A percentile compares a stretch with the other conserved stretches of the same genome.
Conservation (phyloP, 2,888 invertebrate species). For the Julus scandinavius region DNA sequence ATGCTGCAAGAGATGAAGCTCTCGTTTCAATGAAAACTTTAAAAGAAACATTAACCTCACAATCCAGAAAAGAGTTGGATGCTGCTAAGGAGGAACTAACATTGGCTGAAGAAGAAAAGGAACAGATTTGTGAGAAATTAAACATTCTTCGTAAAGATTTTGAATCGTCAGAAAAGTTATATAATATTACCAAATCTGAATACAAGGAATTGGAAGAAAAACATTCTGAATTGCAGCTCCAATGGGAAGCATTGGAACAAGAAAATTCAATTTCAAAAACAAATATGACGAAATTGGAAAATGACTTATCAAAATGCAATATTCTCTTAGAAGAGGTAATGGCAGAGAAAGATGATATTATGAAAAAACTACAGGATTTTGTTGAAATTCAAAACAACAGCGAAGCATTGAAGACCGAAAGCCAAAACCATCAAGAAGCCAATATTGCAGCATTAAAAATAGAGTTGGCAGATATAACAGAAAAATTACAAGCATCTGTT, state of each 20-base stretch:
- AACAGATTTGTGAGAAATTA: neutral
- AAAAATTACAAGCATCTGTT: neutral
- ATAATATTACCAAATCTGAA: neutral
- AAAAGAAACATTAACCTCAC: neutral
- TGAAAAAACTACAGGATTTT: neutral
- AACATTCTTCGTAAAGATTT: constrained; percentile 14
- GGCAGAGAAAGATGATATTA: neutral
- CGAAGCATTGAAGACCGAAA: neutral
- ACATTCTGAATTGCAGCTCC: neutral
- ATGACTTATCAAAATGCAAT: neutral
- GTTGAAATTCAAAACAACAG: neutral
- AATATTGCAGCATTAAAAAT: neutral
- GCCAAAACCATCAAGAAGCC: neutral
- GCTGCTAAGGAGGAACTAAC: neutral
- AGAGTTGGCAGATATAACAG: neutral
- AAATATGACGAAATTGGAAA: constrained; percentile 22
- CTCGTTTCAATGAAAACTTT: constrained; percentile 11
- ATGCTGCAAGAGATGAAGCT: constrained; percentile 43
- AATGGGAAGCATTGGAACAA: neutral
- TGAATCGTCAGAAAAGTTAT: neutral
- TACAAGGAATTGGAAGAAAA: neutral
- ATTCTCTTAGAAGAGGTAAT: neutral
- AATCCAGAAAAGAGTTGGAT: constrained; percentile 7
- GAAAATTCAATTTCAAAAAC: constrained; percentile 9
- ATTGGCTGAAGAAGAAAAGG: constrained; percentile 30